phyloP scores from a whole-genome alignment of 2,113 vertebrate genomes.

The Martes martes region DNA sequence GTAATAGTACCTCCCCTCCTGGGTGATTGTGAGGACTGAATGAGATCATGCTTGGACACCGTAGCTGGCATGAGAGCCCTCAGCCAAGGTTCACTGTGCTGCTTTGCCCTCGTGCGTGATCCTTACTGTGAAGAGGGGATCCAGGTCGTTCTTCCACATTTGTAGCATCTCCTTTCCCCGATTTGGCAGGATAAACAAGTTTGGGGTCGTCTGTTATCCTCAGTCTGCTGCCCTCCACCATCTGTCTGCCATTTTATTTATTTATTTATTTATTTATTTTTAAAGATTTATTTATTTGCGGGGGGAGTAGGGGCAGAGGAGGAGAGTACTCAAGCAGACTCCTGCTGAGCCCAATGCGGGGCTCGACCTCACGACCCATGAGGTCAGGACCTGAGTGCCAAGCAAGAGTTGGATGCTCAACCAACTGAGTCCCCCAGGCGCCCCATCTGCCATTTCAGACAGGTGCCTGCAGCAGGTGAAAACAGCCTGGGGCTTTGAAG shows the following conservation, averaged over 20 bases:
- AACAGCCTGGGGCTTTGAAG: slow-evolving; percentile 25
- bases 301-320: not conserved
- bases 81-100: fast-evolving
- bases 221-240: not conserved
- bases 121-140: not conserved
- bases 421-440: not conserved
- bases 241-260: not conserved
- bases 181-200: not conserved
- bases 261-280: not conserved
- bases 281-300: not conserved
- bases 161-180: not conserved
- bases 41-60: too few relatives aligned
- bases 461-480: not conserved
- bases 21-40: not conserved
- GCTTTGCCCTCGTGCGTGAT: not conserved
- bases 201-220: not conserved
- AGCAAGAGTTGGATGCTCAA: not conserved
- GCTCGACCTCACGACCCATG: not conserved
- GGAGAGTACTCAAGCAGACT: not conserved
- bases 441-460: not conserved
- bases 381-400: not conserved
- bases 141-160: not conserved
- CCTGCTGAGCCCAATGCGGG: not conserved
- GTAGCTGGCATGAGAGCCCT: not conserved
- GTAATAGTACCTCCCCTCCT: not conserved